Evolutionary conservation across 2,113 vertebrate species (phyloP), one percentile per base, ranked within the genome.

Genomic region (Sceloporus tristichus): DNA sequence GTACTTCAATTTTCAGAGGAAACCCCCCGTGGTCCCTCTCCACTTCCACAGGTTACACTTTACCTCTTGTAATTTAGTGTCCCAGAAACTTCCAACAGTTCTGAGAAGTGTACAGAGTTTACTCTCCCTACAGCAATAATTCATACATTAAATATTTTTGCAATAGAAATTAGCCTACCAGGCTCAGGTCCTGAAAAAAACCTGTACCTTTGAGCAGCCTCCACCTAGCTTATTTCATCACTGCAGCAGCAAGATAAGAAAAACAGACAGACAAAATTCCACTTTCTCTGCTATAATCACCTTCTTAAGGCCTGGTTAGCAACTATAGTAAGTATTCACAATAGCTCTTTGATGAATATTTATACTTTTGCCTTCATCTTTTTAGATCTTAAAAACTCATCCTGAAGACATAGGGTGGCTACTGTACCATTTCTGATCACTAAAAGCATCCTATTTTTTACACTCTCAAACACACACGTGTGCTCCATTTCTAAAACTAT

Each of bases 131-230:
- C 14, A 75, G n/a, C 40, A 79, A 66, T 66, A 25, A 38, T 76
- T 66, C n/a, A 76, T n/a, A 42, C 34, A 8, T 38, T 21, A 82
- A 87, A 76, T 34, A 76, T 18, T 79, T 78, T 74, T 86, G 18
- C 19, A 34, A 53, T 86, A 85, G 2, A 66, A 83, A 19, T 48
- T 34, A 18, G 8, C 18, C 18, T 74, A 25, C 29, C 5, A 56
- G 16, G 8, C 11, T 23, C 8, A 27, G 25, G 18, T 5, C 10
- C 25, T 80, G 9, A 70, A 48, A 6, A 25, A 11, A 11, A 3
- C 18, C 8, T 25, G 21, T 71, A 19, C 4, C 2, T n/a, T 71
- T 79, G 18, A 70, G 11, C 27, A 54, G 38, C 10, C n/a, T 77
- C 40, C 38, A 23, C 29, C 23, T 79, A 53, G 9, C 13, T 25